Evolutionary conservation across 2,113 vertebrate genomes (phyloP), one percentile per base, ranked within the genome.

Genomic region (Tychaedon coryphoeus): DNA sequence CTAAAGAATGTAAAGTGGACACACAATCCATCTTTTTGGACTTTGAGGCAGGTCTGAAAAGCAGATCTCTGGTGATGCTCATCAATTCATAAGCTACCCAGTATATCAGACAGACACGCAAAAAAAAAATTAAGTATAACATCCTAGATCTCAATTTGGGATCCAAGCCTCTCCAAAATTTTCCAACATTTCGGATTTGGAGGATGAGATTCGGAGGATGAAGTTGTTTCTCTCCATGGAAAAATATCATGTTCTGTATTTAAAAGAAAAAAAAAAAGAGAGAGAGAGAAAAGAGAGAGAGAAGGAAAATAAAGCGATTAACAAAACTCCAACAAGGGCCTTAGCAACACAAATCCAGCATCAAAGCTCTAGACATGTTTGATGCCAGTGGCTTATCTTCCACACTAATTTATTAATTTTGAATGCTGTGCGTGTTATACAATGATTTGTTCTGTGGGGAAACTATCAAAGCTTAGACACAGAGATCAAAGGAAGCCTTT

Each of bases 391-490:
- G 83, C 54, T 96, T 93, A 90, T 97, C 77, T 95, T 91, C 93
- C 91, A 88, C 64, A 86, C 51, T 86, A 85, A 89, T 96, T 96
- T 94, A 77, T 95, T 95, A 93, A 94, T 96, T 93, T 88, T 82
- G 72, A 92, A 93, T 91, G 92, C 31, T 79, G 31, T 60, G 16
- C 8, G 12, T 93, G 86, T 93, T 78, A 73, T 53, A 84, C 74
- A 88, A 91, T 78, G 56, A 66, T 72, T 71, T 93, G 50, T 94
- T 93, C 67, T 77, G 47, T 90, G 40, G 29, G 71, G 65, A 96
- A 93, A 51, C 48, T 89, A 54, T 77, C 83, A 93, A 86, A 89
- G 83, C 60, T 79, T 36, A 71, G 71, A 82, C 51, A 92, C 92
- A 88, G 76, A 86, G 80, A 94, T 93, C 84, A 96, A 96, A 92